Conservation (phyloP, 2,888 invertebrate species). For the Andrena praecox region DNA sequence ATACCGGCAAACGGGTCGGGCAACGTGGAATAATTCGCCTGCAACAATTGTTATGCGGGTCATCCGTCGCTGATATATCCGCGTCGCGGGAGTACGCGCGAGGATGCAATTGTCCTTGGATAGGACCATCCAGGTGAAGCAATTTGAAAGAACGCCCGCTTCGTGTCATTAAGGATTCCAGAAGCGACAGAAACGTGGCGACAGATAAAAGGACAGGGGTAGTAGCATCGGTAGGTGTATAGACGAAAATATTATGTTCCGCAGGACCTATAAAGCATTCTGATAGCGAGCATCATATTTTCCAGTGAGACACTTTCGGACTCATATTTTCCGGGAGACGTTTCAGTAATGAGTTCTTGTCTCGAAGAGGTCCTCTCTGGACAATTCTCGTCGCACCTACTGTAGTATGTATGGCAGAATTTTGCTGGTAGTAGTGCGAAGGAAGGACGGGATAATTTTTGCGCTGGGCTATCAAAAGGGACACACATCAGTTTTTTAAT, state of each 20-base stretch:
- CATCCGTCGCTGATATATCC: constrained; percentile 9
- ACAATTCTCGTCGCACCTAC: not conserved
- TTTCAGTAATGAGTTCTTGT: not conserved
- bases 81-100: constrained; percentile 10
- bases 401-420: not conserved
- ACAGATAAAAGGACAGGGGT: not conserved
- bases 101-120: not conserved
- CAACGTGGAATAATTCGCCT: constrained; percentile 57
- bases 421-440: too few relatives aligned
- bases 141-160: not conserved
- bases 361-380: not conserved
- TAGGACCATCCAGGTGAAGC: not conserved
- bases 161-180: constrained; percentile 10
- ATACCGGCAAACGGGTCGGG: constrained; percentile 43
- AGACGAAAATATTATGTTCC: not conserved
- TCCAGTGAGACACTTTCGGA: not conserved
- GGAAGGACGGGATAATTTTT: too few relatives aligned
- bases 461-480: too few relatives aligned
- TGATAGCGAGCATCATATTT: not conserved
- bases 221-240: not conserved
- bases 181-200: not conserved
- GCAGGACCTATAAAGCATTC: not conserved
- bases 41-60: constrained; percentile 33
- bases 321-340: constrained; percentile 1
- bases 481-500: too few relatives aligned